Base-by-base conservation (phyloP, 2,888 invertebrate genomes). In the Ophioninae sp. region DNA sequence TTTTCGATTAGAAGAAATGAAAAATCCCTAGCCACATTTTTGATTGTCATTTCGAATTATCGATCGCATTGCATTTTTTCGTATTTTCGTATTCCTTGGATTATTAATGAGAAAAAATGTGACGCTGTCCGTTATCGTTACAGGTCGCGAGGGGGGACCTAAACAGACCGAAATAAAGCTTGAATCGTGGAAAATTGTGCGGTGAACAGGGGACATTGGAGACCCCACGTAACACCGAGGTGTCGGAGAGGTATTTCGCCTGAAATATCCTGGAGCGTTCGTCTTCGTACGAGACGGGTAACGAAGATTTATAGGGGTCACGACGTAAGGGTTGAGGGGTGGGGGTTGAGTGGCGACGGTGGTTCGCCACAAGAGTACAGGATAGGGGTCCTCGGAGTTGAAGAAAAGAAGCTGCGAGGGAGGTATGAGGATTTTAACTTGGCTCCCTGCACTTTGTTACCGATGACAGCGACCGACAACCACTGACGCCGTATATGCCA, bases 221-320 rank as follows among this genome's bases (percentile, higher is more conserved):
- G 74, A 68, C 17, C 65, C 41, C 77, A 73, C 73, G 65, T 67
- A 44, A 67, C 63, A 44, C 44, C 17, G 37, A 51, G 69, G 75
- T 73, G 68, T 79, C 79, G 67, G 56, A 76, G 73, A 67, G 79
- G 64, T 77, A 82, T 84, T 82, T 82, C 76, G 82, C 59, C 51
- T 84, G 84, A 84, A 82, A 84, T 79, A 79, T 76, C 79, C 72
- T 76, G 64, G 75, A 81, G 82, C 85, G 86, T 87, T 83, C 85
- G 78, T 86, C 85, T 85, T 87, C 82, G 63, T 81, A 80, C 68
- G 65, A 77, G 71, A 85, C 75, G 68, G 67, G 80, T 81, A 87
- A 87, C 86, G 80, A 86, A 87, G 86, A 87, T 87, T 87, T 87
- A 87, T 87, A 81, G 85, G 39, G 68, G 82, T 71, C 58, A 68